Evolutionary conservation across 2,113 vertebrate species (phyloP), one percentile per base, ranked within the genome.

Genomic region (Procavia capensis): DNA sequence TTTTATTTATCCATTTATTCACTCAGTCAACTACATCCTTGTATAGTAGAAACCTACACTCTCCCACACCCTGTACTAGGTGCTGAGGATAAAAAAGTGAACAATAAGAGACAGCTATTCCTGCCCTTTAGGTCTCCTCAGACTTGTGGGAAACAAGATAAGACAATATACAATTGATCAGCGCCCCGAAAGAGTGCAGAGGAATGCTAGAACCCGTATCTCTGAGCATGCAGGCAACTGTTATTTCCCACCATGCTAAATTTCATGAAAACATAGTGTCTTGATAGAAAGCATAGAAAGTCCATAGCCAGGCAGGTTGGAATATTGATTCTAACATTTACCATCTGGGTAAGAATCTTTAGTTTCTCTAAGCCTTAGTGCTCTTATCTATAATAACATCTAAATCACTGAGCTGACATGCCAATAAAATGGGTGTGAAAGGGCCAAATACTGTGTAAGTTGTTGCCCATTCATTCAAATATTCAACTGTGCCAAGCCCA

Each of bases 371-470:
- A 94, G 27, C 13, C 4, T 76, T 68, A 25, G 5, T 72, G 47
- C 64, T 82, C n/a, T 94, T 75, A 14, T 80, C 85, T 85, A 16
- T 91, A 90, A 82, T 63, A 90, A 85, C 41, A 88, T 45, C 29
- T 63, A 59, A 1, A 82, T 88, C 45, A 81, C 14, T 72, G 70
- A 95, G 24, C 1, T 87, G 45, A 84, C 16, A 47, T 68, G 43
- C 88, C 43, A 29, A 85, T 91, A 93, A 85, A 85, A 91, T 70
- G 43, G 7, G 80, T 86, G 50, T 76, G 36, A 95, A 85, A 72
- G 22, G 19, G 24, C 54, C 63, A 92, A 83, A 11, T 36, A 75
- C 94, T 64, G 10, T 39, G 19, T 85, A 88, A 88, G 19, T 27
- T 88, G 4, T 34, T 90, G 50, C 34, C 29, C 20, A 64, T 84